Percentiles rank a stretch among this genome's conserved stretches.
phyloP scores from a whole-genome alignment of 1,140 invertebrate species.

The Drosophila equinoxialis region DNA sequence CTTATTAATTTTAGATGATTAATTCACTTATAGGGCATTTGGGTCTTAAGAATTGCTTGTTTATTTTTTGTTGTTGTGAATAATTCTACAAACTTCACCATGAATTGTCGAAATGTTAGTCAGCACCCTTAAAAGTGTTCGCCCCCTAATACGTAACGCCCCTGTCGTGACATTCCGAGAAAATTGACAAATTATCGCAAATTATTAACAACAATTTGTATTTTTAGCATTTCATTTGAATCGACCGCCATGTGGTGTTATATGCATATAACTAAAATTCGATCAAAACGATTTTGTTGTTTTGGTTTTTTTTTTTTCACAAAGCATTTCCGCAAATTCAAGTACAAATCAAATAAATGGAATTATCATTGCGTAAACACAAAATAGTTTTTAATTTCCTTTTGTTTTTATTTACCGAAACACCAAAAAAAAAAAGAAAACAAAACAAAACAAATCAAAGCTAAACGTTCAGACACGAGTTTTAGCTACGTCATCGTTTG shows the following conservation, averaged over 20 bases:
- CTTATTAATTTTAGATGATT: too few relatives aligned
- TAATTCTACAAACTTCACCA: neutral
- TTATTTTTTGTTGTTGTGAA: neutral
- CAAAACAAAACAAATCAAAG: slow-evolving; percentile 32
- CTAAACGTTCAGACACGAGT: slow-evolving; percentile 35
- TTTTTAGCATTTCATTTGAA: neutral
- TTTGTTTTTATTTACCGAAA: slow-evolving; percentile 17
- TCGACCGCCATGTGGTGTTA: neutral
- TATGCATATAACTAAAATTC: too few relatives aligned
- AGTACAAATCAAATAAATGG: slow-evolving; percentile 44
- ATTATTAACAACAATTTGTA: neutral
- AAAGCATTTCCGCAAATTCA: slow-evolving; percentile 40
- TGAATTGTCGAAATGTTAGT: neutral
- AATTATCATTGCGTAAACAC: slow-evolving; percentile 41
- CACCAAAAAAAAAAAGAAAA: neutral
- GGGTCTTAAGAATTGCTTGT: neutral
- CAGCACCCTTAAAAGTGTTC: neutral
- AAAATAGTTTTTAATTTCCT: slow-evolving; percentile 20
- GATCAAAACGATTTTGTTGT: neutral
- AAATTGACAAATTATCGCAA: neutral
- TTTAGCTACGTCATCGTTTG: slow-evolving; percentile 54
- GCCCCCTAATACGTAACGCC: neutral
- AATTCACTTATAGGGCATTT: too few relatives aligned
- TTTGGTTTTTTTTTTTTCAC: neutral
- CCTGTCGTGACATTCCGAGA: neutral